A percentile compares a stretch with the other conserved stretches of the same genome.
Conservation (phyloP, 2,113 vertebrate species). For the Oryzias celebensis region DNA sequence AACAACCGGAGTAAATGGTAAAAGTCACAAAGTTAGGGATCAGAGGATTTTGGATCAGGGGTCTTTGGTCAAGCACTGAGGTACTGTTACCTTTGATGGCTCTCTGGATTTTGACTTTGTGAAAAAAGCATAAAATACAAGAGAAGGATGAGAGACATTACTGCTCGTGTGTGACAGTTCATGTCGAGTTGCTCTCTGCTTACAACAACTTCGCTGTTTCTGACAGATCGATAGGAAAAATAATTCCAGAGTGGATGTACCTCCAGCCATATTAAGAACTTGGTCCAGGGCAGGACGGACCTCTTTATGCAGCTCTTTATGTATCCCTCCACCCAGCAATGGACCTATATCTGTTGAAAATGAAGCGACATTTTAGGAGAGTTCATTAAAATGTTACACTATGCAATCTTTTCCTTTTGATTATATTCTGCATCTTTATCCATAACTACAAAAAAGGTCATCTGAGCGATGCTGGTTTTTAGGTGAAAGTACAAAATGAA, state of each 20-base stretch:
- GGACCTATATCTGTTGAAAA: conserved; percentile 81
- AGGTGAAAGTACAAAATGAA: neutral
- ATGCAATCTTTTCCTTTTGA: too few species aligned
- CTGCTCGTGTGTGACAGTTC: neutral
- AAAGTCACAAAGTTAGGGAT: conserved; percentile 60
- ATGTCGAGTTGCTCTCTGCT: neutral
- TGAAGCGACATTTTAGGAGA: conserved; percentile 14
- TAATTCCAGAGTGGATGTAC: conserved; percentile 70
- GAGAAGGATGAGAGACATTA: neutral
- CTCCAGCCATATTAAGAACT: conserved; percentile 82
- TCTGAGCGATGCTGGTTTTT: neutral
- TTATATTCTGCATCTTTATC: too few species aligned
- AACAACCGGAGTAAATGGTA: conserved; percentile 59
- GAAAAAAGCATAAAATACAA: conserved; percentile 34
- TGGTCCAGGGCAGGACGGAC: conserved; percentile 83
- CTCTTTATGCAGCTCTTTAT: conserved; percentile 79
- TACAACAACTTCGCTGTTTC: neutral
- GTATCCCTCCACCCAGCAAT: conserved; percentile 84
- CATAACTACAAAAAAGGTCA: neutral
- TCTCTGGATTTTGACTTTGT: conserved; percentile 85
- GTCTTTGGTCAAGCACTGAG: conserved; percentile 33
- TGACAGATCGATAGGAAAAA: conserved; percentile 4
- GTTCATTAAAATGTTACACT: neutral
- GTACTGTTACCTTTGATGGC: conserved; percentile 82
- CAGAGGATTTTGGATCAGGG: conserved; percentile 23